These are phyloP conservation scores for Sicus ferrugineus DNA, from an alignment of 2,888 invertebrate species.

Conservation along the genomic window DNA sequence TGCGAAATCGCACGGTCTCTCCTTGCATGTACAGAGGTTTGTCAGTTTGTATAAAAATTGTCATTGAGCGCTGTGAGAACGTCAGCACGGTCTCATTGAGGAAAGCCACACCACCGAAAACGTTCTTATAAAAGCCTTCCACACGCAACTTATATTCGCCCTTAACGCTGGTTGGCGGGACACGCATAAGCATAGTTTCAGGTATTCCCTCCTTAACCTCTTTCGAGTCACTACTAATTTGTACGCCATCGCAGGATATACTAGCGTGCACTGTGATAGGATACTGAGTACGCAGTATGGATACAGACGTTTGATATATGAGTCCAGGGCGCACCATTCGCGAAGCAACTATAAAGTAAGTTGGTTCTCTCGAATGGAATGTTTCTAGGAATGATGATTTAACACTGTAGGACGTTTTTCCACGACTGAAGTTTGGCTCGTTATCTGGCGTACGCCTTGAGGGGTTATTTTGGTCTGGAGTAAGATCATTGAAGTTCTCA, in stretches of 20 bases:
- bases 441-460: constrained; percentile 39
- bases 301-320: constrained; percentile 86
- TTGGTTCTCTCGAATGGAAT: constrained; percentile 64
- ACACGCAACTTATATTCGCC: constrained; percentile 86
- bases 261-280: constrained; percentile 88
- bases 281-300: constrained; percentile 79
- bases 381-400: constrained; percentile 55
- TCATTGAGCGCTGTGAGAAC: constrained; percentile 91
- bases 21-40: constrained; percentile 95
- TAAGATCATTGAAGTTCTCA: constrained; percentile 50
- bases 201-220: constrained; percentile 86
- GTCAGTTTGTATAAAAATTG: constrained; percentile 93
- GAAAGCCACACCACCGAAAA: constrained; percentile 87
- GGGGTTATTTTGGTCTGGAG: constrained; percentile 48
- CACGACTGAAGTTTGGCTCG: constrained; percentile 44
- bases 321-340: constrained; percentile 90
- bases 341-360: constrained; percentile 92
- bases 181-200: constrained; percentile 88
- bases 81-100: constrained; percentile 84
- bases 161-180: constrained; percentile 82
- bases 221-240: constrained; percentile 83
- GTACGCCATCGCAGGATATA: constrained; percentile 88
- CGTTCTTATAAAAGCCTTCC: constrained; percentile 75
- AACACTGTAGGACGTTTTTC: constrained; percentile 55
- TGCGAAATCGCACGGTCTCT: constrained; percentile 87